Percentiles rank a stretch among this genome's conserved stretches.
Conservation (phyloP, 2,797 vertebrate genomes). For the Ptychobarbus kaznakovi region DNA sequence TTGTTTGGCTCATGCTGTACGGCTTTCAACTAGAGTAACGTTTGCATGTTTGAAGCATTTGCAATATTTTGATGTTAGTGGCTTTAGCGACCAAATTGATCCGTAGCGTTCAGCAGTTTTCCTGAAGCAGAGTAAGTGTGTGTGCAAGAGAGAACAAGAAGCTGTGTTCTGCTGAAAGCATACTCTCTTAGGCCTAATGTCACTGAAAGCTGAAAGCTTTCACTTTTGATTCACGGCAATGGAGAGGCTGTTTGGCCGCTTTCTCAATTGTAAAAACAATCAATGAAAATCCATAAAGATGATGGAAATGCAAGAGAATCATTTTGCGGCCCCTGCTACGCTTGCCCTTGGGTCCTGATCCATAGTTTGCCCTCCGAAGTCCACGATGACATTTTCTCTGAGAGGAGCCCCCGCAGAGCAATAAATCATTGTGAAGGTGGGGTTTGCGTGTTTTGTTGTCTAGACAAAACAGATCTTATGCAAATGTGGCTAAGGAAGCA, state of each 20-base stretch:
- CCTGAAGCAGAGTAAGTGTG: slow-evolving; percentile 9
- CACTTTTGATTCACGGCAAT: slow-evolving; percentile 51
- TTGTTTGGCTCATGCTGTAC: background rate
- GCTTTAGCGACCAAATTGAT: slow-evolving; percentile 34
- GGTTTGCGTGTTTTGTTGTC: slow-evolving; percentile 55
- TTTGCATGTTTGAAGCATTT: slow-evolving; percentile 30
- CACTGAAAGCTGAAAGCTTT: slow-evolving; percentile 48
- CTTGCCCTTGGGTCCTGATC: slow-evolving; percentile 53
- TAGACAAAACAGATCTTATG: slow-evolving; percentile 56
- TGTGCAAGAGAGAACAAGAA: background rate
- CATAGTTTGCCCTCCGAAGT: slow-evolving; percentile 50
- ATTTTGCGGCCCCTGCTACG: slow-evolving; percentile 35
- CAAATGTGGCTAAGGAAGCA: slow-evolving; percentile 49
- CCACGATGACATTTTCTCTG: slow-evolving; percentile 53
- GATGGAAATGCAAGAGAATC: slow-evolving; percentile 66
- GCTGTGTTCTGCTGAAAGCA: slow-evolving; percentile 37
- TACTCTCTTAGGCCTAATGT: slow-evolving; percentile 51
- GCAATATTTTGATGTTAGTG: slow-evolving; percentile 18
- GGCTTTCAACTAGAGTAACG: slow-evolving; percentile 1
- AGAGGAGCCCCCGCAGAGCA: slow-evolving; percentile 46
- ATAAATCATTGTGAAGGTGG: slow-evolving; percentile 46
- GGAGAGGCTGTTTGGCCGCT: slow-evolving; percentile 49
- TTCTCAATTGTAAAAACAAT: slow-evolving; percentile 78
- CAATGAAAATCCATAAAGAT: slow-evolving; percentile 75
- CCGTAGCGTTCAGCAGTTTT: slow-evolving; percentile 25